Evolutionary conservation across 2,888 invertebrate genomes (phyloP), one percentile per base, ranked within the genome.

Genomic region (Hoplodrina blanda): DNA sequence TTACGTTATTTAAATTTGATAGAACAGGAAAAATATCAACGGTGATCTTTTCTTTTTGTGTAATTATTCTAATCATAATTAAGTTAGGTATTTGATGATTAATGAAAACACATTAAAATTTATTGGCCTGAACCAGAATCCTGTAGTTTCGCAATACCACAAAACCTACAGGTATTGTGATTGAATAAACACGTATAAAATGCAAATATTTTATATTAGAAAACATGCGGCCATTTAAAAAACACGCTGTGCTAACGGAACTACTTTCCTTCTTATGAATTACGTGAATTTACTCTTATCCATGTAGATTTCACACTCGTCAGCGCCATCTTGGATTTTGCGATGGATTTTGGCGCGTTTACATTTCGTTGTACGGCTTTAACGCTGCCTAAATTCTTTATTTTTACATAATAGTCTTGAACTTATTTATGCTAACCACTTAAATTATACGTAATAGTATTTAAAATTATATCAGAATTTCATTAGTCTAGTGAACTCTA

Each of bases 201-300:
- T 76, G 71, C 65, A 76, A 83, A 83, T 76, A 30, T 73, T 25
- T 68, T 57, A 60, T 75, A 82, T 75, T 85, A 81, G 81, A 85
- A 85, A 85, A 73, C 73, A 73, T 46, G 62, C 63, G 69, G 70
- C 73, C 84, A 78, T 74, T 81, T 76, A 73, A 65, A 73, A 78
- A 69, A 62, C 73, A 60, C 53, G 49, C 76, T n/a, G 62, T 69
- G 52, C 73, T 30, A 72, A 75, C 73, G 76, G 75, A 79, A 83
- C 72, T 64, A 78, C 86, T 84, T 84, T 85, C 85, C 73, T 79
- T 76, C 37, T 50, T 63, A 79, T 84, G 79, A 85, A 85, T 84
- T 82, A 82, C 68, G 63, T 61, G 53, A 80, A 73, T 76, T 82
- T 69, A 69, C 19, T 61, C 5, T 7, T 33, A 41, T 50, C 20